A percentile compares a stretch with the other conserved stretches of the same genome.
Evolutionary conservation across 2,797 vertebrate genomes (phyloP).

Genomic region (Leucoraja ocellata): DNA sequence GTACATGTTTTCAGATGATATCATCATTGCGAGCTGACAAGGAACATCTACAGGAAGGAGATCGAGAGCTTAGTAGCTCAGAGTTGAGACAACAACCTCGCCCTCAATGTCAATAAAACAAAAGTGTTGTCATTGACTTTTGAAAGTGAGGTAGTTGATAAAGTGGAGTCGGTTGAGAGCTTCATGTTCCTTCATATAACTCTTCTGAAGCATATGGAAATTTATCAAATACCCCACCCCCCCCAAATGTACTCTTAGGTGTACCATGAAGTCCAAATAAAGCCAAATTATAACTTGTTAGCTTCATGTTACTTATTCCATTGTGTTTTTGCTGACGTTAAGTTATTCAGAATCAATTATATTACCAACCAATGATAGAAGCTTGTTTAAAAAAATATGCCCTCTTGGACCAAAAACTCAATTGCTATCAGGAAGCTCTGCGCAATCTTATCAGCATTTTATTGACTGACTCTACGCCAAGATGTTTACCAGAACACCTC

Average conservation of each 20-base stretch:
- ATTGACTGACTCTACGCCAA: not conserved
- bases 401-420: not conserved
- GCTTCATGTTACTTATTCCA: not conserved
- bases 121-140: too few relatives aligned
- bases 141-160: too few relatives aligned
- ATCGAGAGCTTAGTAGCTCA: too few relatives aligned
- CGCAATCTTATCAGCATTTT: not conserved
- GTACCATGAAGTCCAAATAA: not conserved
- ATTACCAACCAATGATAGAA: not conserved
- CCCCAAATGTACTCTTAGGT: not conserved
- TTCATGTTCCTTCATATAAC: too few relatives aligned
- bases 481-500: not conserved
- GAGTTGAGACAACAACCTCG: too few relatives aligned
- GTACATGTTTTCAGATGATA: too few relatives aligned
- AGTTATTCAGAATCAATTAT: not conserved
- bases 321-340: not conserved
- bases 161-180: not conserved
- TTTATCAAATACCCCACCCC: not conserved
- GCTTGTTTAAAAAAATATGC: not conserved
- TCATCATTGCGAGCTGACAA: too few relatives aligned
- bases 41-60: too few relatives aligned
- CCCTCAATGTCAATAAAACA: too few relatives aligned
- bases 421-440: not conserved
- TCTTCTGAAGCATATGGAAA: not conserved
- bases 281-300: not conserved